Conservation (phyloP, 2,113 vertebrate genomes). For the Brienomyrus brachyistius region DNA sequence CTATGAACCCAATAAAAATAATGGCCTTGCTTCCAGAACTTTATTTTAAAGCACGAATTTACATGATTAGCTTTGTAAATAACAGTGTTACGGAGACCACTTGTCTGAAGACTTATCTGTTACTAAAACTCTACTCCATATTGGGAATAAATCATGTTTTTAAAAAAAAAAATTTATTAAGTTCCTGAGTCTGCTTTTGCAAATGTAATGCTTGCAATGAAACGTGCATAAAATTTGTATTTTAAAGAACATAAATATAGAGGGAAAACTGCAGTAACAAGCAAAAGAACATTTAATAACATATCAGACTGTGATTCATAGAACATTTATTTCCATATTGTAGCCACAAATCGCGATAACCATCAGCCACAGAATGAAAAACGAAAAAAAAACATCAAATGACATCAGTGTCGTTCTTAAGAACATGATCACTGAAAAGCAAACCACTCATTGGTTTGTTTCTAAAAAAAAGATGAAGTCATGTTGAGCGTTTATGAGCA, state of each 20-base stretch:
- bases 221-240: neutral
- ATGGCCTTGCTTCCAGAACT: neutral
- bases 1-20: neutral
- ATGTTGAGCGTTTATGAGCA: neutral
- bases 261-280: neutral
- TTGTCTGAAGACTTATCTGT: neutral
- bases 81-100: neutral
- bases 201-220: neutral
- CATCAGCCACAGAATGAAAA: neutral
- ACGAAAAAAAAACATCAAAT: slow-evolving; percentile 6
- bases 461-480: neutral
- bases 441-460: neutral
- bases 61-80: neutral
- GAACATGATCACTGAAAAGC: neutral
- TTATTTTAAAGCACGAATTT: neutral
- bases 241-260: neutral
- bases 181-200: neutral
- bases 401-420: neutral
- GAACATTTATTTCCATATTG: slow-evolving; percentile 21
- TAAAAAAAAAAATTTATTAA: too few relatives aligned
- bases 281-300: slow-evolving; percentile 8
- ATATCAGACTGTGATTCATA: slow-evolving; percentile 21
- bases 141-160: neutral
- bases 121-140: neutral
- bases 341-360: slow-evolving; percentile 8